A percentile compares a stretch with the other conserved stretches of the same genome.
phyloP scores from a whole-genome alignment of 1,140 invertebrate species.

The Saccostrea glomerata region DNA sequence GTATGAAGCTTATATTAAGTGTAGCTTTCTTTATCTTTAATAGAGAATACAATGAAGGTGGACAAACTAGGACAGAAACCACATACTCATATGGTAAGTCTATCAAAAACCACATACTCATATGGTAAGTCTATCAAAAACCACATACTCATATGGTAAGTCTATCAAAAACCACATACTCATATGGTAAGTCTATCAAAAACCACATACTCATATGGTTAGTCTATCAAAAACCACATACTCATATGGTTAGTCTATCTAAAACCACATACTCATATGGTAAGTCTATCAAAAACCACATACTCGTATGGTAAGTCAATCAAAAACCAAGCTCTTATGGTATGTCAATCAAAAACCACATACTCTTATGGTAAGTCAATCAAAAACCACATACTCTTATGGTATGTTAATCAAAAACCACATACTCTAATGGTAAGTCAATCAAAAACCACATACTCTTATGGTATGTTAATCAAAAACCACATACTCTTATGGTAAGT shows the following conservation, averaged over 20 bases:
- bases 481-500: background rate
- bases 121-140: too few relatives aligned
- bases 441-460: background rate
- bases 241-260: too few relatives aligned
- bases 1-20: too few relatives aligned
- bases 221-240: too few relatives aligned
- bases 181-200: too few relatives aligned
- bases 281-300: background rate
- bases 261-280: constrained; percentile 72
- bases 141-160: too few relatives aligned
- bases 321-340: background rate
- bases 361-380: background rate
- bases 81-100: constrained; percentile 69
- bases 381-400: background rate
- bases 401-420: background rate
- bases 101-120: too few relatives aligned
- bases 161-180: too few relatives aligned
- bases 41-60: constrained; percentile 72
- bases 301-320: background rate
- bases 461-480: background rate
- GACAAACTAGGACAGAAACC: constrained; percentile 68
- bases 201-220: too few relatives aligned
- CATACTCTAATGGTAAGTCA: background rate
- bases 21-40: constrained; percentile 43
- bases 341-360: background rate